Base-by-base conservation (phyloP, 2,113 vertebrate genomes). In the Upupa epops region DNA sequence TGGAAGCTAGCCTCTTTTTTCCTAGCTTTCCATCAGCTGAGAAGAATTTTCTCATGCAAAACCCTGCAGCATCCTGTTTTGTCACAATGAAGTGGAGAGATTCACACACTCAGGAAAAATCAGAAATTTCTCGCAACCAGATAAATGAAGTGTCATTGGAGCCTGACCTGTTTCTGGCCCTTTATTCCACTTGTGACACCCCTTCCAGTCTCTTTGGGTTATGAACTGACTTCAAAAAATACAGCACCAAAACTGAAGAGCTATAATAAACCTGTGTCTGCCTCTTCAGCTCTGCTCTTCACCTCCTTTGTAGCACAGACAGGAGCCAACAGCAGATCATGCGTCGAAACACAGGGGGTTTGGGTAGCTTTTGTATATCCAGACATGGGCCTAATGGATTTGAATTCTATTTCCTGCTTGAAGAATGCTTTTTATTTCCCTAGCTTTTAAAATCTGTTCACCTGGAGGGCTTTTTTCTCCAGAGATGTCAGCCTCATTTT, bases 391-490 rank as follows among this genome's bases (percentile, higher is more conserved):
- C 42, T 56, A 71, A 75, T 19, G 12, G 36, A 80, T 84, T 68
- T 72, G 64, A 83, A 71, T 28, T 58, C 6, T 32, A 60, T 63
- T 68, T 91, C 48, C 63, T 0, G 0, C 28, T 42, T 48, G 58
- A 49, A 54, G 24, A 21, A 15, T n/a, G 42, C 54, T 70, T 28
- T 4, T 24, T 82, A 31, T 58, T 46, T 46, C 46, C 61, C 40
- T 12, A 42, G 64, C 45, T 87, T 80, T 87, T 68, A 84, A 72
- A 90, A 84, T 63, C 52, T 72, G 32, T 79, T 79, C 88, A 75
- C 63, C 88, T 93, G 84, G 72, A 79, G 91, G 68, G 68, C 64
- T 90, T 92, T 87, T 42, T 76, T 37, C 48, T 80, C 21, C 69
- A 80, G 74, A 87, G 54, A 76, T 72, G 63, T 59, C 90, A 83